Conservation (phyloP, 2,113 vertebrate species). For the Rhadina sibilatrix region DNA sequence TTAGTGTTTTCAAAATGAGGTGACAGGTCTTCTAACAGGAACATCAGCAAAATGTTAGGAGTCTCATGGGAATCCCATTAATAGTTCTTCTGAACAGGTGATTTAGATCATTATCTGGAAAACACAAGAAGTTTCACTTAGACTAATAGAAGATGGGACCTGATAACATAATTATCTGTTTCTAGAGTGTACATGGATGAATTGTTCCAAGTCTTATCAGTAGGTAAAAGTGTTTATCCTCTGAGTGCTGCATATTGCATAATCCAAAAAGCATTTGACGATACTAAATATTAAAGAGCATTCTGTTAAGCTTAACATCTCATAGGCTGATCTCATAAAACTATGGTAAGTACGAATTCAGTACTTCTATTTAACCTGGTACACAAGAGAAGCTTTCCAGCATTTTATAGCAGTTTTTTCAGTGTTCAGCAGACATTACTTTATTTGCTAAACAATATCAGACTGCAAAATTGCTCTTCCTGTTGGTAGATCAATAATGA, state of each 20-base stretch:
- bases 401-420: slow-evolving; percentile 73
- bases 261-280: not conserved
- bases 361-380: not conserved
- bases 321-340: not conserved
- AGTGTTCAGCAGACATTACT: slow-evolving; percentile 73
- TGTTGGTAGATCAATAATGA: slow-evolving; percentile 78
- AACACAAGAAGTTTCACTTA: slow-evolving; percentile 48
- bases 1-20: not conserved
- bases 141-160: not conserved
- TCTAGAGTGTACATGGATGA: not conserved
- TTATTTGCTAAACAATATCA: slow-evolving; percentile 74
- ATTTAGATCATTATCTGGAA: slow-evolving; percentile 42
- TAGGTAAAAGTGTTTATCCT: not conserved
- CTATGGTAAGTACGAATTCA: not conserved
- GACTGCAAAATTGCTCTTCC: slow-evolving; percentile 73
- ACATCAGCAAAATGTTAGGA: slow-evolving; percentile 9
- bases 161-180: not conserved
- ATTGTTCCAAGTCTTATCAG: not conserved
- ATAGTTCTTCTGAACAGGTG: slow-evolving; percentile 34
- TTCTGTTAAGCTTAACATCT: not conserved
- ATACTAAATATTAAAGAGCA: not conserved
- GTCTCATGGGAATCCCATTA: not conserved
- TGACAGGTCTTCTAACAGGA: slow-evolving; percentile 16
- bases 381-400: not conserved
- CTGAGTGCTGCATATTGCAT: not conserved